phyloP scores from a whole-genome alignment of 2,888 invertebrate species.

The Cataglyphis altisquamis region DNA sequence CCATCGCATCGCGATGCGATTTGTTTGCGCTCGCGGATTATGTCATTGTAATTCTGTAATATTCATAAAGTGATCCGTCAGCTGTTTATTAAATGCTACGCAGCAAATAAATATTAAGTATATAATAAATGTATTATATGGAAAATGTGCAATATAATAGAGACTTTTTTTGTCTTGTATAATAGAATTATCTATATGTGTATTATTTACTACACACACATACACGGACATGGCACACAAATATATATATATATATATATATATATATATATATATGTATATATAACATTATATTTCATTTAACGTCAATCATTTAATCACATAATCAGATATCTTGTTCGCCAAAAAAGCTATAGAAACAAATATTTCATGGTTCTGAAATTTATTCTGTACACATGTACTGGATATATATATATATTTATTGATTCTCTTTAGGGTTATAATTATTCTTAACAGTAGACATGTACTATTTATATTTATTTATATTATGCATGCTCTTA shows the following conservation, averaged over 20 bases:
- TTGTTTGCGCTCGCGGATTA: slow-evolving; percentile 36
- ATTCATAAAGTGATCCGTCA: neutral
- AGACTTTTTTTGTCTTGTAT: neutral
- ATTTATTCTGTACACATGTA: too few relatives aligned
- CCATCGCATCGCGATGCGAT: slow-evolving; percentile 37
- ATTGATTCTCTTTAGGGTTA: too few relatives aligned
- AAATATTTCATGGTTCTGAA: too few relatives aligned
- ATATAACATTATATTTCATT: too few relatives aligned
- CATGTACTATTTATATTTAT: neutral
- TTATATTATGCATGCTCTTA: neutral
- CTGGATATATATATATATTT: too few relatives aligned
- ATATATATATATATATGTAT: too few relatives aligned
- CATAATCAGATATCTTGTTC: too few relatives aligned
- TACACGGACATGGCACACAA: neutral
- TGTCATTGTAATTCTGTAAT: slow-evolving; percentile 14
- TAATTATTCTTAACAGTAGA: too few relatives aligned
- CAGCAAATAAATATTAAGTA: neutral
- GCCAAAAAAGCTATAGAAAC: too few relatives aligned
- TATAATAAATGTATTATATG: neutral
- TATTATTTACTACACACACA: neutral
- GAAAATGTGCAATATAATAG: neutral
- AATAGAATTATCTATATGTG: neutral
- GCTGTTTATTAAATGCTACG: neutral
- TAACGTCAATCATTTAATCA: too few relatives aligned
- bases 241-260: too few relatives aligned